Conservation (phyloP, 2,888 invertebrate genomes). For the Biston betularia region DNA sequence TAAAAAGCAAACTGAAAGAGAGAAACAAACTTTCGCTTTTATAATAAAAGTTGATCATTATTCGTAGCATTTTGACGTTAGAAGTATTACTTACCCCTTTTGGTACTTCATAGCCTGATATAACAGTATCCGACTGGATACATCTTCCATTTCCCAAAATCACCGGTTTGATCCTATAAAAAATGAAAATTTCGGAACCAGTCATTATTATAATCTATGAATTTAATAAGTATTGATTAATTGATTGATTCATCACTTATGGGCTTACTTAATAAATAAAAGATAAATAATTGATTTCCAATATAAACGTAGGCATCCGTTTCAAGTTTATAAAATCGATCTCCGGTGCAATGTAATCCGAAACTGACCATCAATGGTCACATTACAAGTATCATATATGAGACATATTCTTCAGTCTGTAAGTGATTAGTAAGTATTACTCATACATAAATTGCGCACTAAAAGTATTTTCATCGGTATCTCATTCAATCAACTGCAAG, state of each 20-base stretch:
- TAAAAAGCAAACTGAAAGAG: no score
- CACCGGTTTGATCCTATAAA: constrained; percentile 91
- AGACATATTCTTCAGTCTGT: constrained; percentile 21
- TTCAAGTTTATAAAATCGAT: constrained; percentile 15
- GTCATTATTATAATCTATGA: no score
- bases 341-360: constrained; percentile 57
- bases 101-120: constrained; percentile 92
- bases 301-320: constrained; percentile 3
- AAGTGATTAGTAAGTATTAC: no score
- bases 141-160: constrained; percentile 93
- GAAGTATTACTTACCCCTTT: constrained; percentile 88
- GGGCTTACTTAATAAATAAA: no score
- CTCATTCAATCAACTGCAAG: no score
- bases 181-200: background rate
- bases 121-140: constrained; percentile 90
- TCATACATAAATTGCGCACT: no score
- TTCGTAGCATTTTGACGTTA: background rate
- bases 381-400: constrained; percentile 48
- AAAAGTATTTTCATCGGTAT: no score
- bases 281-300: background rate
- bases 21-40: no score
- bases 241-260: no score
- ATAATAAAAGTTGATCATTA: no score
- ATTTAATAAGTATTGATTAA: no score
- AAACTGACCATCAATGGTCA: constrained; percentile 59